A percentile compares a stretch with the other conserved stretches of the same genome.
Evolutionary conservation across 1,140 invertebrate species (phyloP).

Genomic region (Halyomorpha halys): DNA sequence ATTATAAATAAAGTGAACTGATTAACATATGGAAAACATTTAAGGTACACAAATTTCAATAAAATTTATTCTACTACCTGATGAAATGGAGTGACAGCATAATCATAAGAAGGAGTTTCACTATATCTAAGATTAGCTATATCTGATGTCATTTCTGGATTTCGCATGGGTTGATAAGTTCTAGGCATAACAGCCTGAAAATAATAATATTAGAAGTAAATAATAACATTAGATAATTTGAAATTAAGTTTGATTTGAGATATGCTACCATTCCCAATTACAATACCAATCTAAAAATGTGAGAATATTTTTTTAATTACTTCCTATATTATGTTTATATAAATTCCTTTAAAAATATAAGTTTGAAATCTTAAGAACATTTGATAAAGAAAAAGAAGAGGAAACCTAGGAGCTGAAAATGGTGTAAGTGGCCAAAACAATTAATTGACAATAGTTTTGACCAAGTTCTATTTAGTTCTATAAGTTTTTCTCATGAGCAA

Average conservation of each 20-base stretch:
- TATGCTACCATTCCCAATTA: too few relatives aligned
- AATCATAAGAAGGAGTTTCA: conserved; percentile 19
- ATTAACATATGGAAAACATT: neutral
- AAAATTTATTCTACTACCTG: conserved; percentile 7
- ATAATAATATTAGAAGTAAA: neutral
- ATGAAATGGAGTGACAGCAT: conserved; percentile 16
- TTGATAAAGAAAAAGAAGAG: too few relatives aligned
- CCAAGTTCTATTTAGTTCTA: neutral
- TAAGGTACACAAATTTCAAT: neutral
- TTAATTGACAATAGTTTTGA: neutral
- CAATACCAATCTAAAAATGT: too few relatives aligned
- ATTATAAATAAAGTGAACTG: too few relatives aligned
- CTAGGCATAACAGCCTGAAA: conserved; percentile 12
- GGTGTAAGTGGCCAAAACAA: too few relatives aligned
- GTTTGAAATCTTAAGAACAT: too few relatives aligned
- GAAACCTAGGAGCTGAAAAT: too few relatives aligned
- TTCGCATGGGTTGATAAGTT: neutral
- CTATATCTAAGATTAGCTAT: conserved; percentile 10
- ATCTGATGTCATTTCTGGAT: conserved; percentile 1
- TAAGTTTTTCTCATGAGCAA: neutral
- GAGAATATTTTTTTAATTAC: too few relatives aligned
- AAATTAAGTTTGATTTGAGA: too few relatives aligned
- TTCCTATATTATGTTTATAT: too few relatives aligned
- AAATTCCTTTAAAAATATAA: too few relatives aligned
- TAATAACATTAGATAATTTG: neutral